A percentile compares a stretch with the other conserved stretches of the same genome.
These are phyloP conservation scores for Ispidina lecontei DNA, from an alignment of 2,797 vertebrate genomes.

Conservation along the genomic window DNA sequence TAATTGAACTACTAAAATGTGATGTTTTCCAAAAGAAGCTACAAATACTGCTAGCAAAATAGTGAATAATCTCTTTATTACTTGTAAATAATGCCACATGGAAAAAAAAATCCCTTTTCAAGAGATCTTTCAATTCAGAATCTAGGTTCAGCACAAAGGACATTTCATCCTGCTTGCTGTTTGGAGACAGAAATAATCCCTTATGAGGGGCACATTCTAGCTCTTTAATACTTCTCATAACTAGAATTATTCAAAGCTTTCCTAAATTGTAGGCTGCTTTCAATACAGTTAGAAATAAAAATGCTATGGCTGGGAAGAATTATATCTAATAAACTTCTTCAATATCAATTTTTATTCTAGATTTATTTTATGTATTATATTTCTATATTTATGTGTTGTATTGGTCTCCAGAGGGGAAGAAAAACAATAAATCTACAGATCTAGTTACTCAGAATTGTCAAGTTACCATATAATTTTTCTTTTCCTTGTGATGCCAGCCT, in stretches of 20 bases:
- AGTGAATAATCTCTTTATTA: background rate
- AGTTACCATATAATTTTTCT: background rate
- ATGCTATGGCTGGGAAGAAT: background rate
- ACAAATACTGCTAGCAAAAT: background rate
- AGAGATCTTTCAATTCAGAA: background rate
- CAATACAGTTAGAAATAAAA: background rate
- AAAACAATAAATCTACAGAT: background rate
- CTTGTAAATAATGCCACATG: background rate
- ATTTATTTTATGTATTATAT: background rate
- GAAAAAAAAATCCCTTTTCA: background rate
- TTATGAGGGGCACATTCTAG: background rate
- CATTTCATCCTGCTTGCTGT: background rate
- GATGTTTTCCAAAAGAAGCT: background rate
- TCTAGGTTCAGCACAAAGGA: background rate
- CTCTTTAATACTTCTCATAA: background rate
- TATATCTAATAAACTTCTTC: background rate
- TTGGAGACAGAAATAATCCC: background rate
- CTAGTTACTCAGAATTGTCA: background rate
- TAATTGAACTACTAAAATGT: background rate
- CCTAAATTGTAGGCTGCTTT: background rate
- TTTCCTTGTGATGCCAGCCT: background rate
- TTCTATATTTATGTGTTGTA: background rate
- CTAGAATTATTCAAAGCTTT: background rate
- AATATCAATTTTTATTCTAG: background rate
- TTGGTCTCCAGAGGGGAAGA: background rate